Conservation (phyloP, 1,140 invertebrate genomes). For the Bombus cullumanus region DNA sequence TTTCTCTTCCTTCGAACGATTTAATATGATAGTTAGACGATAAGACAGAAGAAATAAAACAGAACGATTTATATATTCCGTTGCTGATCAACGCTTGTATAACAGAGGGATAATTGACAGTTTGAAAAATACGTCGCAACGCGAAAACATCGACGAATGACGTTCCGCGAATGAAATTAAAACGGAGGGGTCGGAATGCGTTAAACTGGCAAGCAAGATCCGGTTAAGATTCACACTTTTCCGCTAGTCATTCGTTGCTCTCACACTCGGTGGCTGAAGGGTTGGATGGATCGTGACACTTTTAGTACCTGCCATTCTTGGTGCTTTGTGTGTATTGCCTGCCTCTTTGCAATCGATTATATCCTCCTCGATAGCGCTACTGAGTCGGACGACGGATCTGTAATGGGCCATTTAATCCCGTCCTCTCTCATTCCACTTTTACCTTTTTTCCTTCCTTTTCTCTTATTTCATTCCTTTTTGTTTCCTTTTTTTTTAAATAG, state of each 20-base stretch:
- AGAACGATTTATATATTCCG: too few relatives aligned
- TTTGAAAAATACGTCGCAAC: background rate
- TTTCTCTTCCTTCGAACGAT: background rate
- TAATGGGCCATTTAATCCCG: constrained; percentile 61
- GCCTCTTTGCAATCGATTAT: constrained; percentile 77
- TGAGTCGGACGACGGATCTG: constrained; percentile 78
- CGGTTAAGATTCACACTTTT: constrained; percentile 47
- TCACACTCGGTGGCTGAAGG: constrained; percentile 60
- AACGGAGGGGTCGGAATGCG: background rate
- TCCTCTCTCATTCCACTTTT: constrained; percentile 9
- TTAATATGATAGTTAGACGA: background rate
- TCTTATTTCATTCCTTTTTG: constrained; percentile 16
- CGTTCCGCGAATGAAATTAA: background rate
- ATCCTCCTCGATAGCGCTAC: constrained; percentile 70
- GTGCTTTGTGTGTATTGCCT: constrained; percentile 70
- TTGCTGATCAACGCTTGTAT: background rate
- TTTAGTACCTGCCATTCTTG: constrained; percentile 54
- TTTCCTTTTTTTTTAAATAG: background rate
- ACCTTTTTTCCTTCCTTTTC: constrained; percentile 5
- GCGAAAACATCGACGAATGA: too few relatives aligned
- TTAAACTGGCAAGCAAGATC: constrained; percentile 53
- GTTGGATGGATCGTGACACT: constrained; percentile 64
- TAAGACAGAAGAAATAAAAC: too few relatives aligned
- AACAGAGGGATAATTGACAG: background rate
- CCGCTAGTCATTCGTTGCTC: constrained; percentile 52